Base-by-base conservation (phyloP, 2,797 vertebrate genomes). In the Phrynocephalus guinanensis region DNA sequence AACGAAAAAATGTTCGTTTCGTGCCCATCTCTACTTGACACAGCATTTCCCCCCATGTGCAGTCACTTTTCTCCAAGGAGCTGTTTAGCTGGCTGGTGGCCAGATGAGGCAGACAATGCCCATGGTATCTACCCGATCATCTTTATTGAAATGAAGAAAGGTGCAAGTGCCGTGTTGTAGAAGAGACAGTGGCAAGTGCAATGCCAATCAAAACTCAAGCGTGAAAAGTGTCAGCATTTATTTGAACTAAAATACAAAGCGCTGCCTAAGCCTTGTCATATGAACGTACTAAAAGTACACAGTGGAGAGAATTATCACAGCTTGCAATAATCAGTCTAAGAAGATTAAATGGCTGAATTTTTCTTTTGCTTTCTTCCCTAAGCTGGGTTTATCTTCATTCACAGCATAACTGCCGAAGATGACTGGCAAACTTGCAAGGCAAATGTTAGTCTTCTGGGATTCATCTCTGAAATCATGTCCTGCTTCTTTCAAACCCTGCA, bases 311-410 rank as follows among this genome's bases (percentile, higher is more conserved):
- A 88, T 75, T 91, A 92, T 87, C 81, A 75, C 87, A 89, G 82
- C 48, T 93, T 92, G 30, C 72, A 95, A 89, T 95, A 93, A 94
- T 92, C 88, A 88, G 56, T 81, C 11, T 94, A 94, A 93, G 92
- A 93, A 94, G 93, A 94, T 94, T 95, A 92, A 95, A 91, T 83
- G 91, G 80, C 66, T 92, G 79, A 70, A 30, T 86, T 94, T 84
- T 88, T 72, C 67, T n/a, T 84, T 92, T 93, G 86, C 33, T 92
- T 92, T 91, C 76, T 92, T 93, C 90, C 79, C 71, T 79, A 88
- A 90, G 33, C 82, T 82, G 50, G 79, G 30, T 92, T 94, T 94
- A 93, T 94, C 89, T 93, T 92, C 85, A 63, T 87, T 93, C 83
- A 82, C 3, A 33, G 71, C 82, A 85, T 80, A 89, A 79, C 67